Percentiles rank a stretch among this genome's conserved stretches.
Conservation (phyloP, 1,140 invertebrate genomes). For the Macrostomum lignano region DNA sequence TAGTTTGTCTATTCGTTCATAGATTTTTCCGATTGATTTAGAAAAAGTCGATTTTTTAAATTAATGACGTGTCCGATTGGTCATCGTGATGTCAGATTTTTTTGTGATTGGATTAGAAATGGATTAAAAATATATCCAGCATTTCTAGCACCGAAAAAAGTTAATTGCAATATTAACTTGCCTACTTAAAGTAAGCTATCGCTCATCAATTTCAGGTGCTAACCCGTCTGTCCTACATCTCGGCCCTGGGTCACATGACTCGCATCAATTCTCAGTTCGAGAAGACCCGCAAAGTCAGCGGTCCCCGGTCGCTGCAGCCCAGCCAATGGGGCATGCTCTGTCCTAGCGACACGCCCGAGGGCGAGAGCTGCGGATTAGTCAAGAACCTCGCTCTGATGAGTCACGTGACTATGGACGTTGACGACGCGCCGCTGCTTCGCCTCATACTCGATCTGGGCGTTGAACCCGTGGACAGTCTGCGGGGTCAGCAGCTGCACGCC, state of each 20-base stretch:
- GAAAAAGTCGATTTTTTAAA: too few species aligned
- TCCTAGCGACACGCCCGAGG: constrained; percentile 93
- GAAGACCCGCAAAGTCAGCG: constrained; percentile 88
- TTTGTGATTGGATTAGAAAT: too few species aligned
- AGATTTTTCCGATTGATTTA: too few species aligned
- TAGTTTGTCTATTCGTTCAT: too few species aligned
- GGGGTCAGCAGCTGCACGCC: constrained; percentile 51
- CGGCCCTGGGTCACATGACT: constrained; percentile 97
- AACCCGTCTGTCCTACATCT: constrained; percentile 78
- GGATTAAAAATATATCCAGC: too few species aligned
- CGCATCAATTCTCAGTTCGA: constrained; percentile 90
- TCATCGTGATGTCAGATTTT: too few species aligned
- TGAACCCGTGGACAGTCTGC: constrained; percentile 51
- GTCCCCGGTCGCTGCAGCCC: constrained; percentile 73
- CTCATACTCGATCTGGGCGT: constrained; percentile 61
- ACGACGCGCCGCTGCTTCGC: constrained; percentile 38
- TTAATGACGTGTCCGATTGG: too few species aligned
- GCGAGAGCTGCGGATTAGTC: constrained; percentile 81
- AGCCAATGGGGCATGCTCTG: constrained; percentile 93
- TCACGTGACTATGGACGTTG: constrained; percentile 47
- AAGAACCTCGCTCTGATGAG: constrained; percentile 96
- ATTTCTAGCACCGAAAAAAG: too few species aligned
- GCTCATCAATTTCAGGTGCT: constrained; percentile 31
- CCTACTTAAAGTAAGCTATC: background rate
- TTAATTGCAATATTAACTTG: background rate